Evolutionary conservation across 2,797 vertebrate genomes (phyloP).

Genomic region (Chelmon rostratus): DNA sequence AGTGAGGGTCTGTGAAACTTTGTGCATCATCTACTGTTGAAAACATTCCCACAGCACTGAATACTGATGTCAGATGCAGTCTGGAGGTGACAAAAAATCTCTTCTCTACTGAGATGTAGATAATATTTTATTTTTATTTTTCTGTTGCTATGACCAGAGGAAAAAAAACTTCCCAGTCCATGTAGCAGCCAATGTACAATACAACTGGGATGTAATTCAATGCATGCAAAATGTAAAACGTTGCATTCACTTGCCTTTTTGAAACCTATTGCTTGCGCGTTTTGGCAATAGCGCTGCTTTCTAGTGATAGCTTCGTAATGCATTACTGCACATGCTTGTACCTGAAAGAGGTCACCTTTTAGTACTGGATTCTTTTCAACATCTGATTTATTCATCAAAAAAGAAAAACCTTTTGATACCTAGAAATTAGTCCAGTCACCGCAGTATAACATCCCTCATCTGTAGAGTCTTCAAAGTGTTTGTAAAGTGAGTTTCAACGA

Average conservation of each 20-base stretch:
- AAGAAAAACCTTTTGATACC: conserved; percentile 51
- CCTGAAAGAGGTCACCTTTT: conserved; percentile 52
- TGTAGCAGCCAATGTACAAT: conserved; percentile 77
- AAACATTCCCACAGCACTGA: conserved; percentile 79
- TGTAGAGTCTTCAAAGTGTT: conserved; percentile 54
- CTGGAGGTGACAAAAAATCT: conserved; percentile 51
- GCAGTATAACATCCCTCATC: conserved; percentile 39
- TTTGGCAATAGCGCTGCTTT: conserved; percentile 72
- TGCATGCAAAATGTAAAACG: conserved; percentile 74
- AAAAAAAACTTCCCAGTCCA: conserved; percentile 39
- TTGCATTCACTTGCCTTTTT: conserved; percentile 77
- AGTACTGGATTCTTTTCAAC: conserved; percentile 34
- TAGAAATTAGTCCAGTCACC: conserved; percentile 37
- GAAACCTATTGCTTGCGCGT: conserved; percentile 63
- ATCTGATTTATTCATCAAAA: conserved; percentile 38
- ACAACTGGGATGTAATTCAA: conserved; percentile 64
- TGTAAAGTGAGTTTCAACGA: conserved; percentile 46
- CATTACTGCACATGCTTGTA: conserved; percentile 69
- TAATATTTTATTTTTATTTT: conserved; percentile 60
- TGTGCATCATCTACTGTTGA: conserved; percentile 62
- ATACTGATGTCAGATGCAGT: conserved; percentile 77
- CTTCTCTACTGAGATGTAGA: conserved; percentile 62
- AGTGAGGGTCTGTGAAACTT: conserved; percentile 36
- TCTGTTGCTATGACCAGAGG: conserved; percentile 58
- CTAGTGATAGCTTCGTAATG: conserved; percentile 69